Conservation (phyloP, 2,113 vertebrate species). For the Argyrosomus japonicus region DNA sequence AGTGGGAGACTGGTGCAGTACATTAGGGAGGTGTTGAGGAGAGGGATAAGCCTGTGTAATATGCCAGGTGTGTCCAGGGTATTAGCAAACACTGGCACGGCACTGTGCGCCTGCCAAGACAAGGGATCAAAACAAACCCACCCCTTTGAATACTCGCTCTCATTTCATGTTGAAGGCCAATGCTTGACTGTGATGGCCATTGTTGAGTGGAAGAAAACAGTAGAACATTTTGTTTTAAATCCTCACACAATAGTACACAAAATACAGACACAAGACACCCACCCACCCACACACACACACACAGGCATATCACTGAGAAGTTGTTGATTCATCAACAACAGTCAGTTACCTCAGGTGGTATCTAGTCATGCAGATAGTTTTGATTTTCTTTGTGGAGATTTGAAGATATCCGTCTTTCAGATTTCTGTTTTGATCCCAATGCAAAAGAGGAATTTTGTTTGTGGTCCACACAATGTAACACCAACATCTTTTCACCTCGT, state of each 20-base stretch:
- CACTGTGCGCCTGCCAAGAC: constrained; percentile 66
- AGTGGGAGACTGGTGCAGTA: constrained; percentile 15
- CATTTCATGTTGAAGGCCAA: constrained; percentile 49
- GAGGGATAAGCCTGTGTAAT: constrained; percentile 72
- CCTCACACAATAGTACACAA: background rate
- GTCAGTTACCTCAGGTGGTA: background rate
- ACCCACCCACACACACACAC: background rate
- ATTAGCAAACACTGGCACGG: constrained; percentile 65
- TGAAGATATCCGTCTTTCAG: background rate
- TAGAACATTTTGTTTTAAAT: constrained; percentile 18
- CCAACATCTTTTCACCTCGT: background rate
- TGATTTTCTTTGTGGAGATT: constrained; percentile 11
- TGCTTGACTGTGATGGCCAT: constrained; percentile 8
- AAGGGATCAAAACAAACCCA: constrained; percentile 59
- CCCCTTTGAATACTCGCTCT: constrained; percentile 46
- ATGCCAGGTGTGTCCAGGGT: constrained; percentile 71
- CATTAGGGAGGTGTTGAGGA: constrained; percentile 75
- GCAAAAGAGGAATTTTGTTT: constrained; percentile 3
- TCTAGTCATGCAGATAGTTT: background rate
- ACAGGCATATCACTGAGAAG: background rate
- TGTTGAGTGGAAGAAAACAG: constrained; percentile 28
- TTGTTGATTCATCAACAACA: background rate
- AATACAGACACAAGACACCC: background rate
- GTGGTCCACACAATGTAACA: background rate
- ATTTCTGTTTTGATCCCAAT: constrained; percentile 3